Evolutionary conservation across 1,140 invertebrate genomes (phyloP).

Genomic region (Aphelenchoides besseyi): DNA sequence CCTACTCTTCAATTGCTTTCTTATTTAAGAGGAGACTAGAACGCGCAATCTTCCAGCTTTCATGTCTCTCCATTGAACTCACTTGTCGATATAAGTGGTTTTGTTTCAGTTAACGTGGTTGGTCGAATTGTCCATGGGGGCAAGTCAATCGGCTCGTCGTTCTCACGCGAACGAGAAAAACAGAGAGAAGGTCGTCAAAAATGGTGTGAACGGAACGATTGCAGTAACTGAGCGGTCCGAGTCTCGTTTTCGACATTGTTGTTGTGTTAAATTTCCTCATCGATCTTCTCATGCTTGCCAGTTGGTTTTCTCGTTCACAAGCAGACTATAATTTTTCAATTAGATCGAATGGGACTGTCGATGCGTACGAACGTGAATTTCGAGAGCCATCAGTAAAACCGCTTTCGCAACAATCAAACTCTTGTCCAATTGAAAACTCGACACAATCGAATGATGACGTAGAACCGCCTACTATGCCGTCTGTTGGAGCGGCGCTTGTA

Average conservation of each 20-base stretch:
- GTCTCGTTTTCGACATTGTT: background rate
- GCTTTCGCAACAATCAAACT: no score
- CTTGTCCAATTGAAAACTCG: no score
- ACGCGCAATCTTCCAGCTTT: no score
- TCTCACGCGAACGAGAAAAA: no score
- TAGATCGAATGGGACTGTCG: background rate
- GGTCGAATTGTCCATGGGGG: background rate
- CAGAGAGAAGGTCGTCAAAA: background rate
- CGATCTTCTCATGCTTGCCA: background rate
- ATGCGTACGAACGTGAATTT: background rate
- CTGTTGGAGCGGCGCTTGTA: background rate
- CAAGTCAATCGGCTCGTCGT: background rate
- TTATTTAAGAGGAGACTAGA: no score
- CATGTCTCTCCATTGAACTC: no score
- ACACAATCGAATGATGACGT: no score
- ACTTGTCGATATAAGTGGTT: background rate
- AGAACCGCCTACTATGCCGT: no score
- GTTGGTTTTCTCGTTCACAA: conserved; percentile 1
- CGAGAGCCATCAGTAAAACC: background rate
- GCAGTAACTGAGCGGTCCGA: background rate
- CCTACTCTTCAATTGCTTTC: no score
- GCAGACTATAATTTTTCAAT: background rate
- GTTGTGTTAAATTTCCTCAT: background rate
- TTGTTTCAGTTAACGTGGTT: background rate
- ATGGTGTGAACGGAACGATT: background rate